These are phyloP conservation scores for Camponotus fellah DNA, from an alignment of 2,888 invertebrate species.

Conservation along the genomic window DNA sequence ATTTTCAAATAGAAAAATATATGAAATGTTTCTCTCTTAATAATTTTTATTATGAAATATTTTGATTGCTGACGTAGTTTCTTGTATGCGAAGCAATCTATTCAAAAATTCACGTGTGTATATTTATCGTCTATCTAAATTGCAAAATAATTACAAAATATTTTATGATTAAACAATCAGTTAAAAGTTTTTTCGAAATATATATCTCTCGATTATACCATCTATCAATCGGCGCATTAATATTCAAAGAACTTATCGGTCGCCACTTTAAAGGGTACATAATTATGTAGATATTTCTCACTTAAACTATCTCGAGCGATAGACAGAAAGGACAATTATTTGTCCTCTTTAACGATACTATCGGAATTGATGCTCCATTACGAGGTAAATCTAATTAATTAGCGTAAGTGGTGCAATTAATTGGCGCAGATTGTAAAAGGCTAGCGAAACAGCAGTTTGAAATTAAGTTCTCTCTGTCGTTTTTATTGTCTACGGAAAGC, in stretches of 20 bases:
- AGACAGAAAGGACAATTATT: constrained; percentile 60
- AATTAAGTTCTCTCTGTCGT: constrained; percentile 76
- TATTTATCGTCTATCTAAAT: constrained; percentile 16
- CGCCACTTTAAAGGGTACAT: neutral
- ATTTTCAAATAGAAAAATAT: neutral
- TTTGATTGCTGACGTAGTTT: neutral
- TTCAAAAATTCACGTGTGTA: neutral
- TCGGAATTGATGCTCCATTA: constrained; percentile 75
- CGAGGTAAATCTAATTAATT: constrained; percentile 82
- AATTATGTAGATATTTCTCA: constrained; percentile 11
- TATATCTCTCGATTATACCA: constrained; percentile 12
- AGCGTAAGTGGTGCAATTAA: constrained; percentile 82
- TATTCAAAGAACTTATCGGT: constrained; percentile 37
- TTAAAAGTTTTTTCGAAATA: constrained; percentile 13
- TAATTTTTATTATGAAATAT: neutral
- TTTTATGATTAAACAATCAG: constrained; percentile 11
- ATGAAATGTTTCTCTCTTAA: neutral
- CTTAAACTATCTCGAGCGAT: neutral
- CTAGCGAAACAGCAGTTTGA: constrained; percentile 67
- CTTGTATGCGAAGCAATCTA: neutral
- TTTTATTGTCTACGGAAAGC: constrained; percentile 64
- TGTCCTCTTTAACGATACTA: constrained; percentile 46
- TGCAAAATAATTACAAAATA: constrained; percentile 3
- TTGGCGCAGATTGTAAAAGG: constrained; percentile 65
- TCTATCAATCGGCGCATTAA: constrained; percentile 11